Evolutionary conservation across 2,888 invertebrate species (phyloP).

Genomic region (Tenthredo amoena): DNA sequence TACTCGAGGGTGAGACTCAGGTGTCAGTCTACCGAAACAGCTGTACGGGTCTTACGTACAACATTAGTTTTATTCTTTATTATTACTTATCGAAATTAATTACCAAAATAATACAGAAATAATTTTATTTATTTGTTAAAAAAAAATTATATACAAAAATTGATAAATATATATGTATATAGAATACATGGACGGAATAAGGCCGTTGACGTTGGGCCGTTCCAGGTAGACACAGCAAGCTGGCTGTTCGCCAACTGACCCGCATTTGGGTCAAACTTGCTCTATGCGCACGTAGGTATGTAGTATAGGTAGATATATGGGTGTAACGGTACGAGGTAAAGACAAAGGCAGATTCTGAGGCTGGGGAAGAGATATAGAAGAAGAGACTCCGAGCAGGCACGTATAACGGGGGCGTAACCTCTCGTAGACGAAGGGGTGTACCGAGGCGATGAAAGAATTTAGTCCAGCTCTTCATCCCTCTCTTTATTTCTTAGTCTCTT

Average conservation of each 20-base stretch:
- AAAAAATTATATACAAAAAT: neutral
- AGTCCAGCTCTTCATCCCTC: neutral
- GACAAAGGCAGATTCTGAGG: constrained; percentile 40
- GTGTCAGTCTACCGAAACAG: neutral
- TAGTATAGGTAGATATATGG: neutral
- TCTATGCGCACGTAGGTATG: constrained; percentile 16
- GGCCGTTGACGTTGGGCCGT: constrained; percentile 55
- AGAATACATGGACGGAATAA: constrained; percentile 16
- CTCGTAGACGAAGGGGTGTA: neutral
- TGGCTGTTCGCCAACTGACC: constrained; percentile 71
- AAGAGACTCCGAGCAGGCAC: neutral
- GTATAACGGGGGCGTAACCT: neutral
- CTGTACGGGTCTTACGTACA: neutral
- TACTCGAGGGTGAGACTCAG: neutral
- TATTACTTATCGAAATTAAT: neutral
- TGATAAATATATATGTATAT: neutral
- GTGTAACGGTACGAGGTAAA: constrained; percentile 21
- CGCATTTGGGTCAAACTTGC: constrained; percentile 70
- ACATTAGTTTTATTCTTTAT: neutral
- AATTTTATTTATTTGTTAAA: too few relatives aligned
- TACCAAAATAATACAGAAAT: too few relatives aligned
- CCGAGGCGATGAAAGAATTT: neutral
- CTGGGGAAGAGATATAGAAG: constrained; percentile 35
- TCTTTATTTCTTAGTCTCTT: neutral
- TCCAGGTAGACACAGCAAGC: constrained; percentile 66